Base-by-base conservation (phyloP, 2,113 vertebrate genomes). In the Laticauda laticaudata region DNA sequence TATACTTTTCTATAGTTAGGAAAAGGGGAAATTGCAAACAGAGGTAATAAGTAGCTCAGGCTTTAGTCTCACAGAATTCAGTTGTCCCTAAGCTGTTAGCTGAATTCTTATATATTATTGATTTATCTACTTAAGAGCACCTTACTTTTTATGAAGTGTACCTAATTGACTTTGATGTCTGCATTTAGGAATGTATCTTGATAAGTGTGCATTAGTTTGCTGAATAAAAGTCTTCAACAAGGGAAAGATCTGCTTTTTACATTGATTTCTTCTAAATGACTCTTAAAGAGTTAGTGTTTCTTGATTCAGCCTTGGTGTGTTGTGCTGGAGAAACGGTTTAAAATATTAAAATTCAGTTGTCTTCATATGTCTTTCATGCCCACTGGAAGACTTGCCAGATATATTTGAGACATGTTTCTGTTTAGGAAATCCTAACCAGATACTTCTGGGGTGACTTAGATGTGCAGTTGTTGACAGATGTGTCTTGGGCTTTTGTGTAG, bases 341-440 rank as follows among this genome's bases (percentile, higher is more conserved):
- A 14, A 93, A 87, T 94, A 34, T 6, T 48, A 93, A 93, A 51
- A 39, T 88, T 91, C 88, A 11, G 56, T 45, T 93, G 92, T 94
- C 90, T 94, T 95, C 88, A 86, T 94, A 48, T 85, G 81, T 93
- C 57, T 94, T 81, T 87, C 21, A 86, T 92, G 24, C 94, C 57
- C 92, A 59, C 43, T 55, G 90, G 91, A 34, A 57, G 51, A 59
- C 14, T 95, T 61, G 87, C 94, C 59, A 24, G 96, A 96, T 95
- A 96, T 86, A 93, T 95, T 86, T 26, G 64, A 95, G 91, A 93
- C 95, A 95, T 94, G 75, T 81, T 92, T 90, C 90, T 95, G 90
- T 94, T 96, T 93, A 94, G 93, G 59, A 96, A 97, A 96, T 96
- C 53, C 92, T 92, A 95, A 96, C 97, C 94, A 96, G 93, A 95